These are phyloP conservation scores for Acanthopagrus latus DNA, from an alignment of 2,797 vertebrate species.

Conservation along the genomic window DNA sequence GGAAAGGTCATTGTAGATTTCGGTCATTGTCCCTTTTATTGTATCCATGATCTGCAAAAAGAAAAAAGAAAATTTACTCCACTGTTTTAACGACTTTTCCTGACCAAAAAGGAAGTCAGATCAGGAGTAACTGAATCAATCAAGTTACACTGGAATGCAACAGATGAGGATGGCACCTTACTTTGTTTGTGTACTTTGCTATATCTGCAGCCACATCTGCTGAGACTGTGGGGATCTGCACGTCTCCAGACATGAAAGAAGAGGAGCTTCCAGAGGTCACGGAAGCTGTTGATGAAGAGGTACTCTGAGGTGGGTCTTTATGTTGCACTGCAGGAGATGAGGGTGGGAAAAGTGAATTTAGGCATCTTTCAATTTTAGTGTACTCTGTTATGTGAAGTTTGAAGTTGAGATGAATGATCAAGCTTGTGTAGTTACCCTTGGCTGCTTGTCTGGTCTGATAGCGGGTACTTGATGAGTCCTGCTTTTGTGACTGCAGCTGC, in stretches of 20 bases:
- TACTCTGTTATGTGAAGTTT: not conserved
- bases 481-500: constrained; percentile 80
- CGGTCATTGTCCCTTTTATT: constrained; percentile 99
- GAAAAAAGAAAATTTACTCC: constrained; percentile 24
- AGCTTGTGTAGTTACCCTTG: constrained; percentile 88
- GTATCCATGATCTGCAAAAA: constrained; percentile 95
- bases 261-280: constrained; percentile 84
- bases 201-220: constrained; percentile 98
- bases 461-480: constrained; percentile 92
- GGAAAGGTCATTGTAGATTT: constrained; percentile 98
- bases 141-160: not conserved
- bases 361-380: not conserved
- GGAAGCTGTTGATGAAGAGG: constrained; percentile 89
- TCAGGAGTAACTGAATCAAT: not conserved
- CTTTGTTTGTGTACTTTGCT: constrained; percentile 98
- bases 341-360: constrained; percentile 1
- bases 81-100: not conserved
- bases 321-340: constrained; percentile 88
- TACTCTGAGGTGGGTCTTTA: constrained; percentile 91
- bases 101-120: not conserved
- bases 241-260: constrained; percentile 86
- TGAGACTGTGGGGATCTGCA: constrained; percentile 94
- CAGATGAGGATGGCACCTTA: constrained; percentile 71
- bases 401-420: not conserved
- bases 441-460: constrained; percentile 98